Evolutionary conservation across 2,797 vertebrate species (phyloP), one percentile per base, ranked within the genome.

Genomic region (Mycteria americana): DNA sequence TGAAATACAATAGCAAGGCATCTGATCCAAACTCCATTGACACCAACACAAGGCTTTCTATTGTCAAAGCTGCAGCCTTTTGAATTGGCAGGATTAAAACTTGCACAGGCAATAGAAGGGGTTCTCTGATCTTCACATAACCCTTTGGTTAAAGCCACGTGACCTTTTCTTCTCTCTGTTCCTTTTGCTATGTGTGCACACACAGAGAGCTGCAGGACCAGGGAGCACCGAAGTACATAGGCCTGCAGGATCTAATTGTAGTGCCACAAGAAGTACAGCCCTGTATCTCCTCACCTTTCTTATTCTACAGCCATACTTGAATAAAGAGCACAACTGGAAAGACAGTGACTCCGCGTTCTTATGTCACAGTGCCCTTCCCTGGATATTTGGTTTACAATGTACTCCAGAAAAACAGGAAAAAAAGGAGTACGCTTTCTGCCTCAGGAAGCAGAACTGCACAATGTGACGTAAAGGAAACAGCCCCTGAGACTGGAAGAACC

Each of bases 351-450:
- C 9, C 2, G 1, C 0, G 35, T 51, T 11, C 8, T 13, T 67
- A 13, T 63, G 51, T 31, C 67, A 37, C 83, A 35, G 30, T 16
- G 64, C 27, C 57, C 70, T 76, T 45, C 59, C 46, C 79, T 41
- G 60, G 53, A 11, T 64, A 18, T 50, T 18, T 25, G 31, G 16
- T 8, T 69, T 37, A 43, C 69, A 81, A 6, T 54, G 60, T 33
- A 19, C 24, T 78, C 50, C 73, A 88, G 72, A 88, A 73, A 65
- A 65, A 37, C 56, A 79, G 95, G 93, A 89, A 84, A 77, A 93
- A 56, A 57, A 83, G 75, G 53, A 85, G 85, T 24, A 54, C 3
- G 2, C 35, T 79, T 37, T 51, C 65, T 46, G 88, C 87, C 57
- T 87, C 89, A 87, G 92, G 81, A 93, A 97, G 91, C 73, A 18